Evolutionary conservation across 2,113 vertebrate genomes (phyloP).

Genomic region (Ia io): DNA sequence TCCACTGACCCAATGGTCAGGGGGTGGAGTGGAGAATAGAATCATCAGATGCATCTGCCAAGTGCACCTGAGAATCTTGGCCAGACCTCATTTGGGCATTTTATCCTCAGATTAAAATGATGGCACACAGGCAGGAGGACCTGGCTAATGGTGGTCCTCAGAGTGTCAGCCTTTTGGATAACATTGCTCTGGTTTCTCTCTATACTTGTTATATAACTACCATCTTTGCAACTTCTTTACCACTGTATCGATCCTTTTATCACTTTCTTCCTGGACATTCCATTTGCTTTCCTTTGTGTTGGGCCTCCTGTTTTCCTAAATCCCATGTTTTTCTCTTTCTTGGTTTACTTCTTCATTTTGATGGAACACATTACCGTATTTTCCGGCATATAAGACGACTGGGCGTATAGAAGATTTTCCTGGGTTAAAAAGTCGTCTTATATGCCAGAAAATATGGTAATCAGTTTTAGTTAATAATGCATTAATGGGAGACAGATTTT

Average conservation of each 20-base stretch:
- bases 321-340: background rate
- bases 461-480: background rate
- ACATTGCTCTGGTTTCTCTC: background rate
- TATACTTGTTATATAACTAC: background rate
- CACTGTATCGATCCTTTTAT: background rate
- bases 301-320: background rate
- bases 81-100: background rate
- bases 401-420: too few relatives aligned
- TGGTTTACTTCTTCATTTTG: slow-evolving; percentile 5
- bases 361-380: background rate
- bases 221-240: background rate
- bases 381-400: too few relatives aligned
- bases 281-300: background rate
- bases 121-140: background rate
- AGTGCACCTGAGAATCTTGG: background rate
- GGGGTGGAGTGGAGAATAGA: background rate
- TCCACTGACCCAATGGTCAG: background rate
- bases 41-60: background rate
- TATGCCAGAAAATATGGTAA: too few relatives aligned
- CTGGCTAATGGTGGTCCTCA: background rate
- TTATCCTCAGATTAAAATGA: background rate
- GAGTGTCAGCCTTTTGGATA: background rate
- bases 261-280: background rate
- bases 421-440: too few relatives aligned
- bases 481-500: background rate